These are phyloP conservation scores for Bubo scandiacus DNA, from an alignment of 2,113 vertebrate species.

Conservation along the genomic window DNA sequence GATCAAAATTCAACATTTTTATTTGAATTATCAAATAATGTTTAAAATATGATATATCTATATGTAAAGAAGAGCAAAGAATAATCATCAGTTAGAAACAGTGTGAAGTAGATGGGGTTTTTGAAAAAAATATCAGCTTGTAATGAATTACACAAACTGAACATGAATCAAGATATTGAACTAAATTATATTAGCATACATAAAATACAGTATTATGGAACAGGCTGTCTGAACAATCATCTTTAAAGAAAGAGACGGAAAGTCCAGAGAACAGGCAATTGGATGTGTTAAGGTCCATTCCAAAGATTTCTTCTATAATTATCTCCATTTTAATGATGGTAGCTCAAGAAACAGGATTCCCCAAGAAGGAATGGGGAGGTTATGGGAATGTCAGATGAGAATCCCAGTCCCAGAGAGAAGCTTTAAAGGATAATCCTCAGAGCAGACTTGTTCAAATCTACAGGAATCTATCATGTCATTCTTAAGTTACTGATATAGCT, in stretches of 20 bases:
- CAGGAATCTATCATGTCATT: neutral
- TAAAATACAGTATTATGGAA: neutral
- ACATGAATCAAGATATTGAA: neutral
- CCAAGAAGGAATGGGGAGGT: neutral
- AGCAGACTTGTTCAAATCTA: neutral
- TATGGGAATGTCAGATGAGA: neutral
- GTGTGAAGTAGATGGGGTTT: neutral
- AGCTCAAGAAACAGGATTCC: neutral
- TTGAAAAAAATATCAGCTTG: neutral
- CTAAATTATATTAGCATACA: neutral
- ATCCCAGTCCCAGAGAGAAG: neutral
- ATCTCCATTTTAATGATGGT: neutral
- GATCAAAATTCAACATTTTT: neutral
- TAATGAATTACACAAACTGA: neutral
- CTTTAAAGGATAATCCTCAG: neutral
- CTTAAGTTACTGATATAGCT: neutral
- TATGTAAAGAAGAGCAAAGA: neutral
- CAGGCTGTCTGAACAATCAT: rapidly evolving
- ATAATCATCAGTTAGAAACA: neutral
- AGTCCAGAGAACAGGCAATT: neutral
- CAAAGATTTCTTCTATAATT: neutral
- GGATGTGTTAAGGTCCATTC: neutral
- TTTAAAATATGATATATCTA: neutral
- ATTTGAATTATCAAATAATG: neutral
- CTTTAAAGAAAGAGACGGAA: neutral